Base-by-base conservation (phyloP, 2,113 vertebrate genomes). In the Butastur rufipennis region DNA sequence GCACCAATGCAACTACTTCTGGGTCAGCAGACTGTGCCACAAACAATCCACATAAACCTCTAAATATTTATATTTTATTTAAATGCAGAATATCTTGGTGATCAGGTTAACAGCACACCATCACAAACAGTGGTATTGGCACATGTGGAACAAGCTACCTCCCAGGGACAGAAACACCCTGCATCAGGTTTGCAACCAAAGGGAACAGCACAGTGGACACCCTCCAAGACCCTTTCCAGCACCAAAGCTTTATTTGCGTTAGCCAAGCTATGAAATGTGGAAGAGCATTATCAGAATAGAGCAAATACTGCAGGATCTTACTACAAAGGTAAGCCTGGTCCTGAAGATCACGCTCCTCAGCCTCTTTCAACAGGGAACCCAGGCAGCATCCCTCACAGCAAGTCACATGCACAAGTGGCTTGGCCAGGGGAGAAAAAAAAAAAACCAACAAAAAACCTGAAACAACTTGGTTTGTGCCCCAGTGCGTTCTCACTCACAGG, bases 41-140 rank as follows among this genome's bases (percentile, higher is more conserved):
- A 34, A 26, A 16, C 27, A 10, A 83, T 9, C 42, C 36, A 26
- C 20, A 5, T 1, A 56, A 31, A 16, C 29, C 43, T 26, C 27
- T 13, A 16, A 21, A 11, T 10, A 40, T 9, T 55, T 21, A 2
- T 13, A 4, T n/a, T 48, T 63, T 11, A 34, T 36, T 38, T 21
- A 67, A 66, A 48, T 0, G 5, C 25, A 27, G 71, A 36, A 1
- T 40, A 27, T 19, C 66, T 38, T 1, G 16, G 40, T 2, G 6
- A 55, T 10, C 5, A 4, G 32, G 19, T 25, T 45, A 62, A 43
- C 22, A n/a, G n/a, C 4, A 1, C 16, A 8, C 16, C 26, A 13
- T 6, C 50, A 14, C 10, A 2, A 38, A 8, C 23, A 14, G 34
- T 0, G 34, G 13, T 6, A 9, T 0, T 9, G n/a, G 47, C 36